Base-by-base conservation (phyloP, 2,888 invertebrate species). In the Caenorhabditis virilis region DNA sequence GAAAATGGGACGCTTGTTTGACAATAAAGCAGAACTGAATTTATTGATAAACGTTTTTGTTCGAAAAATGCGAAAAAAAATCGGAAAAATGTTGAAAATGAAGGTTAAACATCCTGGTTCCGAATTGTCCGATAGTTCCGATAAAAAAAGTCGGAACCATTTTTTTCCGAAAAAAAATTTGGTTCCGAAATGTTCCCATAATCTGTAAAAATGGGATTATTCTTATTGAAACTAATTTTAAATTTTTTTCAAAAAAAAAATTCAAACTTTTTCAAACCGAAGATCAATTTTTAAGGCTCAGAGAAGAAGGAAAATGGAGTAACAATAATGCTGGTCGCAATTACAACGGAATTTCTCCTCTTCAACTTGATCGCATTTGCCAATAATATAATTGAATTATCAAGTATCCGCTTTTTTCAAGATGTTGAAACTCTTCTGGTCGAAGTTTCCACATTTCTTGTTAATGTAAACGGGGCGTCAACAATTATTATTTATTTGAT, bases 361-460 rank as follows among this genome's bases (percentile, higher is more conserved):
- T 79, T 79, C 68, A 79, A 79, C 59, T 47, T 77, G 22, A 65
- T 79, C 39, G 79, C 78, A 2, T 79, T 79, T 50, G 65, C 76
- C 41, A 79, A 76, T 47, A 79, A 79, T 54, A 69, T 79, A 25
- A 67, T 79, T 39, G 79, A 79, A 42, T 51, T 79, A 22, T 64
- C 58, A 11, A 64, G 49, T 18, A 64, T 58, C 41, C 58, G 64
- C 13, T 64, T 64, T 27, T 64, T 64, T 25, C 53, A 53, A 26
- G 58, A 66, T 35, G 47, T 69, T 27, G 76, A 74, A 39, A 77
- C 77, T 9, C 52, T 76, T 25, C 45, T 78, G 13, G 75, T 78
- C 5, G 78, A 73, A 56, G 60, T 69, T 3, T 71, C 73, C 3
- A 72, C 77, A 18, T 62, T 77, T 18, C 55, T 78, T 4, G 78